phyloP scores from a whole-genome alignment of 2,113 vertebrate genomes.

The Ramphastos sulfuratus region DNA sequence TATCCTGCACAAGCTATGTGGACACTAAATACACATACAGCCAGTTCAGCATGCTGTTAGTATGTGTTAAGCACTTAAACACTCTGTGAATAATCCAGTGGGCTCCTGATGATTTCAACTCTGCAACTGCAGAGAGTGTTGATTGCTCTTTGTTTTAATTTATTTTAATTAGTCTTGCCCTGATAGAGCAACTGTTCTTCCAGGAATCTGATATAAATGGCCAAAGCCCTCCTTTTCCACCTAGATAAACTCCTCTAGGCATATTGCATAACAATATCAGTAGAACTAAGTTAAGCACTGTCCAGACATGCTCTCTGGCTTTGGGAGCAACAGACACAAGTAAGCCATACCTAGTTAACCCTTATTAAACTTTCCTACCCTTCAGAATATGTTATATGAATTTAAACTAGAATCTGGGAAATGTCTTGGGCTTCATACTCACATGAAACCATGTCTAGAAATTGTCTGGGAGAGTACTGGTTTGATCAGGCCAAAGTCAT shows the following conservation, averaged over 20 bases:
- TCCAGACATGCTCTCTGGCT: neutral
- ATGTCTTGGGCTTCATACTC: neutral
- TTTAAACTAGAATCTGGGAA: neutral
- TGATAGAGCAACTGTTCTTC: neutral
- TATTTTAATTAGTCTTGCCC: neutral
- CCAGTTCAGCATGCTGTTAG: neutral
- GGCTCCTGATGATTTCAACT: neutral
- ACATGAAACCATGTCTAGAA: neutral
- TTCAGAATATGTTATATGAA: neutral
- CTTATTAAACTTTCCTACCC: neutral
- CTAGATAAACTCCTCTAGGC: neutral
- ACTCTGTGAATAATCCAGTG: neutral
- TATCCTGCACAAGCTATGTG: neutral
- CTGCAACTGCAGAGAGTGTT: neutral
- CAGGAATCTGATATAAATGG: neutral
- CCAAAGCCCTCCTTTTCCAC: neutral
- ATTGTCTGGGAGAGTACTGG: neutral
- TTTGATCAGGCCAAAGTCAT: neutral
- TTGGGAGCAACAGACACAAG: neutral
- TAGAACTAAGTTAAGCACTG: neutral
- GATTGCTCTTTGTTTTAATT: conserved; percentile 19
- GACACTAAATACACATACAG: neutral
- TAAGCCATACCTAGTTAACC: neutral
- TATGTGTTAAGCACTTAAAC: neutral
- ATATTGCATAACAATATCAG: neutral